Conservation (phyloP, 2,888 invertebrate genomes). For the Blastobasis adustella region DNA sequence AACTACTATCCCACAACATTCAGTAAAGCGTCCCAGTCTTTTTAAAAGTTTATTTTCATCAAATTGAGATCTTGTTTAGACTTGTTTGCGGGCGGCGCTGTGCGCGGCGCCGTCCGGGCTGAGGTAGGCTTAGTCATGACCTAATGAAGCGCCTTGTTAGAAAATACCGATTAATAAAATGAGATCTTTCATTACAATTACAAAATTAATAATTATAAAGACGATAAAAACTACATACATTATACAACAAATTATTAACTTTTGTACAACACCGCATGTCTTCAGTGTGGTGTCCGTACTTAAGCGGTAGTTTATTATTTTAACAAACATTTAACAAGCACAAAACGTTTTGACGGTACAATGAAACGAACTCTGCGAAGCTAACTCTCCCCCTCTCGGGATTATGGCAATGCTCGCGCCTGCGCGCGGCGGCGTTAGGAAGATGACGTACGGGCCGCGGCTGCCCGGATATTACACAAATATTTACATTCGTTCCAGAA, state of each 20-base stretch:
- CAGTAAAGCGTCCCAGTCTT: slow-evolving; percentile 76
- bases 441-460: no score
- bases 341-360: slow-evolving; percentile 59
- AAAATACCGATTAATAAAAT: slow-evolving; percentile 76
- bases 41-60: slow-evolving; percentile 73
- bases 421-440: no score
- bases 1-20: slow-evolving; percentile 74
- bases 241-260: slow-evolving; percentile 71
- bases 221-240: slow-evolving; percentile 70
- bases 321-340: slow-evolving; percentile 50
- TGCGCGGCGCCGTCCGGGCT: slow-evolving; percentile 27
- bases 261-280: slow-evolving; percentile 57
- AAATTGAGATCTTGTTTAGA: slow-evolving; percentile 75
- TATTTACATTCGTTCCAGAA: no score
- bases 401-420: background rate
- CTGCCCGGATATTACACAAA: no score
- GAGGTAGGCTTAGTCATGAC: slow-evolving; percentile 76
- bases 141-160: slow-evolving; percentile 75
- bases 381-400: slow-evolving; percentile 23
- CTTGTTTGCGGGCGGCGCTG: slow-evolving; percentile 57
- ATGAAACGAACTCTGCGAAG: slow-evolving; percentile 47
- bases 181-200: slow-evolving; percentile 76
- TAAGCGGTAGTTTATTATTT: slow-evolving; percentile 34
- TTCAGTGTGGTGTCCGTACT: slow-evolving; percentile 40
- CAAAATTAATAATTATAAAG: slow-evolving; percentile 69